Conservation (phyloP, 1,140 invertebrate genomes). For the Charaxes varanes region DNA sequence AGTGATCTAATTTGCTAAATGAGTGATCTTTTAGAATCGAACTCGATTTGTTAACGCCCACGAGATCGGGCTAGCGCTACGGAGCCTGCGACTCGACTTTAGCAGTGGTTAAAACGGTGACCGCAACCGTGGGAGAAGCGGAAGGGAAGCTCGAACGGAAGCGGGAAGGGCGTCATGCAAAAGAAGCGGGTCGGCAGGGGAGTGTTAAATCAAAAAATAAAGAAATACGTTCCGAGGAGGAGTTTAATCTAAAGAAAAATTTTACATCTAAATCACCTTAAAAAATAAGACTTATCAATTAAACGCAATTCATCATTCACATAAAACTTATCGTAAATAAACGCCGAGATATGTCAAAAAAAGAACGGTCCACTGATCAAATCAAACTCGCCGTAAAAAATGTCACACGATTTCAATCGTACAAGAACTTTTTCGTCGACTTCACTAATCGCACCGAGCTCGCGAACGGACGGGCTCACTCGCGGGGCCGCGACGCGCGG, state of each 20-base stretch:
- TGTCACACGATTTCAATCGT: not conserved
- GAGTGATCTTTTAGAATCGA: constrained; percentile 1
- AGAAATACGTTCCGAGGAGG: constrained; percentile 24
- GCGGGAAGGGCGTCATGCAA: constrained; percentile 9
- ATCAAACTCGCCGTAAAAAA: not conserved
- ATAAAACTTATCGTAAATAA: constrained; percentile 14
- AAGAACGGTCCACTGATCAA: constrained; percentile 11
- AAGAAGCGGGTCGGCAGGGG: constrained; percentile 3
- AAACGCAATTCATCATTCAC: constrained; percentile 16
- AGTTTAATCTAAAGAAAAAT: constrained; percentile 39
- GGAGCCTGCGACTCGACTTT: constrained; percentile 19
- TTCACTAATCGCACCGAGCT: not conserved
- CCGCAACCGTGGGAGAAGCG: constrained; percentile 14
- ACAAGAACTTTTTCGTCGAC: not conserved
- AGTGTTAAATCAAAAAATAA: constrained; percentile 11
- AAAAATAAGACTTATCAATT: constrained; percentile 25
- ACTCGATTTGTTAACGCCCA: constrained; percentile 6
- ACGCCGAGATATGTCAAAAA: constrained; percentile 14
- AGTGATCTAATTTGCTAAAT: not conserved
- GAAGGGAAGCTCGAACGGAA: constrained; percentile 3
- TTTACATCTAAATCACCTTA: constrained; percentile 37
- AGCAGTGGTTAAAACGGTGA: constrained; percentile 14
- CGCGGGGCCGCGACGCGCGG: not conserved
- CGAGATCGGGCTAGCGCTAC: constrained; percentile 6
- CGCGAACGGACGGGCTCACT: not conserved